These are phyloP conservation scores for Chloropsis cyanopogon DNA, from an alignment of 2,113 vertebrate species.

Conservation along the genomic window DNA sequence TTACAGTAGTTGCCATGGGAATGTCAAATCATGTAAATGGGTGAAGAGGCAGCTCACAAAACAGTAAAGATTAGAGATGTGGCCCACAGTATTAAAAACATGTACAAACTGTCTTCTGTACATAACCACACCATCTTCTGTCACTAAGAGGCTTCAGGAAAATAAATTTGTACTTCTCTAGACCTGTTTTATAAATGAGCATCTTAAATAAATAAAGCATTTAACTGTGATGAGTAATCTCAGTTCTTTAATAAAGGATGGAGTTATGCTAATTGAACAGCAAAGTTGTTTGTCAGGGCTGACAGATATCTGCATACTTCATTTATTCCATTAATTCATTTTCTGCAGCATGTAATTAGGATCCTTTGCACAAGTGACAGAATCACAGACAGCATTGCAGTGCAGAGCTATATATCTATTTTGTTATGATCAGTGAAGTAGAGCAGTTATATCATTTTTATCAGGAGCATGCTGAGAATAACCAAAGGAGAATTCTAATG, in stretches of 20 bases:
- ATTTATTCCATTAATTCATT: conserved; percentile 64
- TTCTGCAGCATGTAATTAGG: conserved; percentile 56
- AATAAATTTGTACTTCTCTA: conserved; percentile 41
- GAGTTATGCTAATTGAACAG: conserved; percentile 70
- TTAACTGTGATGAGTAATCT: conserved; percentile 51
- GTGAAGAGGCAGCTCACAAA: conserved; percentile 27
- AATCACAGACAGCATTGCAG: conserved; percentile 39
- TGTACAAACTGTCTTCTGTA: not conserved
- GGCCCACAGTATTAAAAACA: not conserved
- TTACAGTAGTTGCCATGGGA: conserved; percentile 51
- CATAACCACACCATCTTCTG: not conserved
- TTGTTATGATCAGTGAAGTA: not conserved
- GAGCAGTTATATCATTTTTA: not conserved
- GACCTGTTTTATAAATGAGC: conserved; percentile 43
- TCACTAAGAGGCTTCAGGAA: not conserved
- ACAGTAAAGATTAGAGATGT: not conserved
- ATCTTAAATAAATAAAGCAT: conserved; percentile 68
- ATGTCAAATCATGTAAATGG: conserved; percentile 41
- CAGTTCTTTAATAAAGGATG: conserved; percentile 62
- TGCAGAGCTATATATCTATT: not conserved
- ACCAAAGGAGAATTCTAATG: not conserved
- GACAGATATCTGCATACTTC: conserved; percentile 54
- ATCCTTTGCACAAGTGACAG: conserved; percentile 38
- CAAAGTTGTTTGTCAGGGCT: conserved; percentile 62
- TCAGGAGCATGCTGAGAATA: conserved; percentile 1